Evolutionary conservation across 1,140 invertebrate genomes (phyloP).

Genomic region (Dreissena polymorpha): DNA sequence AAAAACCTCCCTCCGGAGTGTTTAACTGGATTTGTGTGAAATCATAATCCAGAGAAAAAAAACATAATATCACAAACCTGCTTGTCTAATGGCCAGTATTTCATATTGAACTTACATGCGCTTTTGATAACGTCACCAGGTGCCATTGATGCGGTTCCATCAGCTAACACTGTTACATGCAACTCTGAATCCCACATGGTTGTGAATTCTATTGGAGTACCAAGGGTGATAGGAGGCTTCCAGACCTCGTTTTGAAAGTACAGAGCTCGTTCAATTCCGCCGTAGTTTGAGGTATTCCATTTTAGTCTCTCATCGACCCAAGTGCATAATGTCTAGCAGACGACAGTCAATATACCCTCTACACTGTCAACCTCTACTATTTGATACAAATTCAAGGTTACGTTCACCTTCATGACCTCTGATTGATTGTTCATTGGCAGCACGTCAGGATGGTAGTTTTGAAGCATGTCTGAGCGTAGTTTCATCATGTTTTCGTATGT

Average conservation of each 20-base stretch:
- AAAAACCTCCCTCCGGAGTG: not conserved
- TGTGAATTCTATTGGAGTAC: not conserved
- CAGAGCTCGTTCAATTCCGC: not conserved
- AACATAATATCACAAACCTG: conserved; percentile 40
- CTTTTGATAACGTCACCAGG: not conserved
- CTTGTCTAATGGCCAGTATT: conserved; percentile 52
- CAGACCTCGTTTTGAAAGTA: conserved; percentile 2
- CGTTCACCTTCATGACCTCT: not conserved
- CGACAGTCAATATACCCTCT: not conserved
- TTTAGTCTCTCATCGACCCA: conserved; percentile 13
- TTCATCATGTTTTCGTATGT: not conserved
- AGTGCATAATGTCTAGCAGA: too few relatives aligned
- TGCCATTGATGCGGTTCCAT: not conserved
- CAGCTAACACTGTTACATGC: not conserved
- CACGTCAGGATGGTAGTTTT: not conserved
- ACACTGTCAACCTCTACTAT: conserved; percentile 12
- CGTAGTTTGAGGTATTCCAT: conserved; percentile 13
- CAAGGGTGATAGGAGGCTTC: not conserved
- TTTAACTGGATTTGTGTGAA: not conserved
- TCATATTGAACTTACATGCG: conserved; percentile 30
- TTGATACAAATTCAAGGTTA: not conserved
- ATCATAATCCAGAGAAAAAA: not conserved
- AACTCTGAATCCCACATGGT: not conserved
- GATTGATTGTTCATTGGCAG: not conserved
- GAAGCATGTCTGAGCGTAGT: not conserved